Evolutionary conservation across 2,113 vertebrate species (phyloP).

Genomic region (Rynchops niger): DNA sequence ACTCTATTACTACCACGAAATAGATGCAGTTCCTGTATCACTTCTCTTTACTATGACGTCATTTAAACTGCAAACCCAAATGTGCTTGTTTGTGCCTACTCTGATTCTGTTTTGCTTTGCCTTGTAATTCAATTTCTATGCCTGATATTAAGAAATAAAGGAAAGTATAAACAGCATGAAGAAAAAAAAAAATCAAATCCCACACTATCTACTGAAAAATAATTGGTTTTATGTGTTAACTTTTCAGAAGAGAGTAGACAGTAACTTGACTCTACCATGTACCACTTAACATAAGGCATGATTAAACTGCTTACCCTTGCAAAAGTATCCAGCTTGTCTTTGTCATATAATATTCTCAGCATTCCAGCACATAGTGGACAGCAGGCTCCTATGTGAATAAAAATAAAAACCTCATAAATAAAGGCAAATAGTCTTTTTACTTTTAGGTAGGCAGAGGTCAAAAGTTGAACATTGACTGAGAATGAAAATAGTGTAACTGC

Average conservation of each 20-base stretch:
- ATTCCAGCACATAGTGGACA: slow-evolving; percentile 94
- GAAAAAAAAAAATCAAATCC: background rate
- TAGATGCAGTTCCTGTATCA: background rate
- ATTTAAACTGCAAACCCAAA: background rate
- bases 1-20: background rate
- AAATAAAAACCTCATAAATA: background rate
- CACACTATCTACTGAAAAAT: background rate
- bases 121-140: background rate
- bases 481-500: background rate
- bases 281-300: background rate
- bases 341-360: slow-evolving; percentile 92
- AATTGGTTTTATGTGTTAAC: background rate
- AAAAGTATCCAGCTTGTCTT: slow-evolving; percentile 91
- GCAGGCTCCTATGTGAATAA: slow-evolving; percentile 84
- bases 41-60: background rate
- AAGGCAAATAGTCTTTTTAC: background rate
- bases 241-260: background rate
- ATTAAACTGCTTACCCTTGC: slow-evolving; percentile 80
- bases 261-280: background rate
- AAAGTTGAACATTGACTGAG: background rate
- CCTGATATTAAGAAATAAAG: background rate
- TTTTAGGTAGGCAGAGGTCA: background rate
- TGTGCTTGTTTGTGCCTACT: background rate
- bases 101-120: background rate
- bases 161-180: background rate